Evolutionary conservation across 2,888 invertebrate genomes (phyloP).

Genomic region (Aethes cnicana): DNA sequence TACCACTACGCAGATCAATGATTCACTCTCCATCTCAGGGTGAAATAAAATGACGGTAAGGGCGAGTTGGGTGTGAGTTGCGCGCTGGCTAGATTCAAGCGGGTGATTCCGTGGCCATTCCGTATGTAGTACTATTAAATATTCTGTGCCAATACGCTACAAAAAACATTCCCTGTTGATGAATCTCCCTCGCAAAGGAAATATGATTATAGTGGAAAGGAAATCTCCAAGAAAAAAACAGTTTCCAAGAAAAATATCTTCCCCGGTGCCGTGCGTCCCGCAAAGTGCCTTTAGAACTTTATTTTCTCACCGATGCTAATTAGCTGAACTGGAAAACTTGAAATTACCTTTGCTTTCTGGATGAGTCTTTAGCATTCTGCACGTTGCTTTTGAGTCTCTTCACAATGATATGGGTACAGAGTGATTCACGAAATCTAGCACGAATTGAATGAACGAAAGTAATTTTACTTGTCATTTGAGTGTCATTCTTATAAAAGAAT

Average conservation of each 20-base stretch:
- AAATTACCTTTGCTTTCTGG: constrained; percentile 13
- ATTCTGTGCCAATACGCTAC: constrained; percentile 1
- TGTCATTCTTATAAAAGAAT: too few species aligned
- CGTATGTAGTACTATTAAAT: not conserved
- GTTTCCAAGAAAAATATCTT: constrained; percentile 23
- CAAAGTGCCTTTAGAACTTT: constrained; percentile 23
- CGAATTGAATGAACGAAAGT: too few species aligned
- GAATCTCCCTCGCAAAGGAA: constrained; percentile 13
- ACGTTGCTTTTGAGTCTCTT: not conserved
- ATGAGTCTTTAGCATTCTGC: not conserved
- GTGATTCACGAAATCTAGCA: too few species aligned
- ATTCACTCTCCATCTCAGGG: too few species aligned
- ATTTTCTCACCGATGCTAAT: constrained; percentile 32
- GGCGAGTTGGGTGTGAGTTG: too few species aligned
- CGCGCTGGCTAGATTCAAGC: too few species aligned
- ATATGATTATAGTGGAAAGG: constrained; percentile 22
- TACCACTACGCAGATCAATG: too few species aligned
- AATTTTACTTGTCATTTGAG: too few species aligned
- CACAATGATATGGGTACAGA: too few species aligned
- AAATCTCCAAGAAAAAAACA: constrained; percentile 24
- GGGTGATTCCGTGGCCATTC: too few species aligned
- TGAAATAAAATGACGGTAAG: too few species aligned
- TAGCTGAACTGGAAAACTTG: constrained; percentile 31
- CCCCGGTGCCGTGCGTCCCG: constrained; percentile 15
- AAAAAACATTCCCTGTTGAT: constrained; percentile 10